Evolutionary conservation across 2,113 vertebrate species (phyloP).

Genomic region (Trichechus manatus): DNA sequence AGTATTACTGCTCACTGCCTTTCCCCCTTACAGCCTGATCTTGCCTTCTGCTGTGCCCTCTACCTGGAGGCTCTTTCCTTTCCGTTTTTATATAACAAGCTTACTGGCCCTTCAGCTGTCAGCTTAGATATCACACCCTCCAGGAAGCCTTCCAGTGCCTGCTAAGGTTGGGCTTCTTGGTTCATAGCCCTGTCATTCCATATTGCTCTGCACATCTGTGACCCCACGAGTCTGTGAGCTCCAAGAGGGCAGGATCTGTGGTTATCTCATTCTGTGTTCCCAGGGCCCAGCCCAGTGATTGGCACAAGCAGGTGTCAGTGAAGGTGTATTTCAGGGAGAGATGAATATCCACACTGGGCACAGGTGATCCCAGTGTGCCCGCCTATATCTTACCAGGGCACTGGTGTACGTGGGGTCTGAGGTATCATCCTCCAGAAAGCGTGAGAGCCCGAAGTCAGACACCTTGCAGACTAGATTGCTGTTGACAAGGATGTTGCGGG

Average conservation of each 20-base stretch:
- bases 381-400: constrained; percentile 91
- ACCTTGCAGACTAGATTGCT: constrained; percentile 99
- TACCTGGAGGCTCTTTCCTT: background rate
- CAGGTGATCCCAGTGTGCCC: accelerated
- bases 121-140: background rate
- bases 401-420: constrained; percentile 99
- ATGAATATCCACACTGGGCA: accelerated
- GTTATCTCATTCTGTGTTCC: background rate
- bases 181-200: accelerated
- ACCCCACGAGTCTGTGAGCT: background rate
- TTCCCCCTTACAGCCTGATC: too few species aligned
- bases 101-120: background rate
- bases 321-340: background rate
- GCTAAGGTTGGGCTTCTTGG: background rate
- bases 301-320: background rate
- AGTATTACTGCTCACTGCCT: accelerated
- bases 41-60: background rate
- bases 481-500: constrained; percentile 98
- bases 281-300: background rate
- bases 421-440: constrained; percentile 97
- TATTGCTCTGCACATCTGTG: background rate
- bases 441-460: constrained; percentile 97
- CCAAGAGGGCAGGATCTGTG: background rate
- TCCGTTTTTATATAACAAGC: background rate
- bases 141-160: background rate